phyloP scores from a whole-genome alignment of 2,113 vertebrate species.

The Platysteira castanea region DNA sequence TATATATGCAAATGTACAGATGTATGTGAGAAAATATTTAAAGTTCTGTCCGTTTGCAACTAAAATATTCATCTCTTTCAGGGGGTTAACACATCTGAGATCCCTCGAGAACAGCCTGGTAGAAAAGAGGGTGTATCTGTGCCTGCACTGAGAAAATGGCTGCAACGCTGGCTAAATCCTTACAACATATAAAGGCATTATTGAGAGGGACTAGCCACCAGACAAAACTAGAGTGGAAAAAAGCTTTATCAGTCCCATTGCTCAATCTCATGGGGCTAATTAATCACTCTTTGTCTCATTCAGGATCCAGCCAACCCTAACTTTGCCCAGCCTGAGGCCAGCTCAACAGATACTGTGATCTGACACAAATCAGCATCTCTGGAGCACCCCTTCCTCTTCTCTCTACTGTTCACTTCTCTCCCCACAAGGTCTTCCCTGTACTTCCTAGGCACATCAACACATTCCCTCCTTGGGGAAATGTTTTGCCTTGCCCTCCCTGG shows the following conservation, averaged over 20 bases:
- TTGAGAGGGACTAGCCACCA: neutral
- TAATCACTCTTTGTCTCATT: neutral
- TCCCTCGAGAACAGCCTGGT: neutral
- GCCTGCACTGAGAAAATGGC: neutral
- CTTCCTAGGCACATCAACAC: neutral
- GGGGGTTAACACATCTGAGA: neutral
- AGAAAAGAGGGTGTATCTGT: neutral
- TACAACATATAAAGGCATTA: neutral
- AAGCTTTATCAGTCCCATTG: neutral
- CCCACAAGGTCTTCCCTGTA: neutral
- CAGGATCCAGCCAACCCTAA: neutral
- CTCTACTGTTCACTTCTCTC: neutral
- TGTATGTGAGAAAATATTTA: neutral
- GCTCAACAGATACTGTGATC: neutral
- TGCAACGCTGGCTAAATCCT: neutral
- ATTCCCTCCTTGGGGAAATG: neutral
- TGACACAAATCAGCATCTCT: neutral
- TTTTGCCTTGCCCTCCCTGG: neutral
- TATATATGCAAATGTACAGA: neutral
- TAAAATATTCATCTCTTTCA: neutral
- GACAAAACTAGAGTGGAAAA: neutral
- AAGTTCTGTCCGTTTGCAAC: neutral
- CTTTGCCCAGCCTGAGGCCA: neutral
- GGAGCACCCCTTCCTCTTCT: neutral
- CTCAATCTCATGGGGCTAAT: neutral